Evolutionary conservation across 2,888 invertebrate genomes (phyloP).

Genomic region (Halictus quadricinctus): DNA sequence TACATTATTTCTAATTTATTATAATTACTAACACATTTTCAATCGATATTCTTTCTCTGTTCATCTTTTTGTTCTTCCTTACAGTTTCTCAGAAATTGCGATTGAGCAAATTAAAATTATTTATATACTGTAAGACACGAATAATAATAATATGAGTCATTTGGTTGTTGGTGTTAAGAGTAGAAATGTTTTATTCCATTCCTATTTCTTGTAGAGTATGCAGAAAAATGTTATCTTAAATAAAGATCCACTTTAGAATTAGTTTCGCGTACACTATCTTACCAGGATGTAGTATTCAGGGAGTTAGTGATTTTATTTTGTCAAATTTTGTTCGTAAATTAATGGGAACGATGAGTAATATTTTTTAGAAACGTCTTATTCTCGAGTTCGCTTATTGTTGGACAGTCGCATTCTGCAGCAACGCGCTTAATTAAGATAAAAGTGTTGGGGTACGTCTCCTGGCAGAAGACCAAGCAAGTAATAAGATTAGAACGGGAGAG

Average conservation of each 20-base stretch:
- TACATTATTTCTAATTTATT: neutral
- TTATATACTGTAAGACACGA: too few relatives aligned
- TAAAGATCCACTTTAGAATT: too few relatives aligned
- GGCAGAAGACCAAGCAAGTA: neutral
- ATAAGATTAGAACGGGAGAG: neutral
- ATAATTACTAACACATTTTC: too few relatives aligned
- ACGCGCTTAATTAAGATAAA: neutral
- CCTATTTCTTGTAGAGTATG: neutral
- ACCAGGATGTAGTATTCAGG: neutral
- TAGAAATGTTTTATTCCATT: neutral
- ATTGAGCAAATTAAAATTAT: too few relatives aligned
- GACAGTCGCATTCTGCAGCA: neutral
- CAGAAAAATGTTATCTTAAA: neutral
- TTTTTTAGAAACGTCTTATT: neutral
- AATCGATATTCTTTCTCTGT: too few relatives aligned
- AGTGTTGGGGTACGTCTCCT: neutral
- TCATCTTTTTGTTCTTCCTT: too few relatives aligned
- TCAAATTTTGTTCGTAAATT: neutral
- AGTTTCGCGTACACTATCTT: too few relatives aligned
- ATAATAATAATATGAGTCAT: too few relatives aligned
- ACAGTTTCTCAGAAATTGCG: too few relatives aligned
- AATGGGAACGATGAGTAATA: neutral
- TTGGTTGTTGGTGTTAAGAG: too few relatives aligned
- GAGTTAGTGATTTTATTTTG: neutral
- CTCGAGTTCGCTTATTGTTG: neutral